These are phyloP conservation scores for Peromyscus leucopus DNA, from an alignment of 2,113 vertebrate species.

Conservation along the genomic window DNA sequence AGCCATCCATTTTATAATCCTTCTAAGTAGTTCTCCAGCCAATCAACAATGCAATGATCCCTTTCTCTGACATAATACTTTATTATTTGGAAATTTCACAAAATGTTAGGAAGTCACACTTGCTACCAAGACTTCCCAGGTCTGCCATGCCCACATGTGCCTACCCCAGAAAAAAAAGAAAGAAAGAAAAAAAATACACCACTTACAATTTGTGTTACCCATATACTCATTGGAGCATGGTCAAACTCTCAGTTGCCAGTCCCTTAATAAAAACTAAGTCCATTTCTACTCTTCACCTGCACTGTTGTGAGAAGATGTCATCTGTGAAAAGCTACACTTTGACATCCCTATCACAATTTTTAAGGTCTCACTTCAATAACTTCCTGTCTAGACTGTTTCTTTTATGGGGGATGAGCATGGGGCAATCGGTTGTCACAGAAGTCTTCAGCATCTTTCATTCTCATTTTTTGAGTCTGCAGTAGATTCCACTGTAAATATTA, in stretches of 20 bases:
- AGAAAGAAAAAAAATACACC: no score
- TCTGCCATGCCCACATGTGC: no score
- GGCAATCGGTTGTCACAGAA: no score
- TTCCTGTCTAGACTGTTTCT: not conserved
- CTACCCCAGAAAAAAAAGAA: no score
- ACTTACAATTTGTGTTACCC: not conserved
- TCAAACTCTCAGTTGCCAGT: not conserved
- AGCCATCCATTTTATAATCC: not conserved
- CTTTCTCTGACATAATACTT: no score
- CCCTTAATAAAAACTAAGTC: not conserved
- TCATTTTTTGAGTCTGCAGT: not conserved
- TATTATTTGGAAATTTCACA: no score
- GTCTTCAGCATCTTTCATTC: not conserved
- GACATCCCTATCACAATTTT: not conserved
- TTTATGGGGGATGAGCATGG: not conserved
- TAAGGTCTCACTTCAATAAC: not conserved
- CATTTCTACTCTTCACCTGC: accelerated
- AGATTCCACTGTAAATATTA: not conserved
- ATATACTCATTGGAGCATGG: not conserved
- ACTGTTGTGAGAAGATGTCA: not conserved
- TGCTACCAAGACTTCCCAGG: no score
- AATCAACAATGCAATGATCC: not conserved
- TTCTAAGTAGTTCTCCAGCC: not conserved
- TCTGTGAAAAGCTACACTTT: not conserved
- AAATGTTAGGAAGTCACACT: no score